These are phyloP conservation scores for Pristionchus mayeri DNA, from an alignment of 2,888 invertebrate species.

Conservation along the genomic window DNA sequence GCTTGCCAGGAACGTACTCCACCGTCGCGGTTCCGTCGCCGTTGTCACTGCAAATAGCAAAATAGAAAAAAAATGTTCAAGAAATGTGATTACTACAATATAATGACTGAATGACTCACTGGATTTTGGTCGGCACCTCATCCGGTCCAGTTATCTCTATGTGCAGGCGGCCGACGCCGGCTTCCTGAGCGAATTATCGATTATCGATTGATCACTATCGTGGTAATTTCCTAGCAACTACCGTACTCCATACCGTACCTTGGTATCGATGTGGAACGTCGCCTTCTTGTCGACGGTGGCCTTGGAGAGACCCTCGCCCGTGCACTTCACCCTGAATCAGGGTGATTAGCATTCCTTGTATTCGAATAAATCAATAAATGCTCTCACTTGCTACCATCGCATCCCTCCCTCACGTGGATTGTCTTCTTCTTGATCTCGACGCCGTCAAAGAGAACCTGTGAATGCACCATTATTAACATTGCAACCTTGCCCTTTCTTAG, in stretches of 20 bases:
- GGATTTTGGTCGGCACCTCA: constrained; percentile 82
- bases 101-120: constrained; percentile 12
- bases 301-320: constrained; percentile 18
- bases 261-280: constrained; percentile 17
- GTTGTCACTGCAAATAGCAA: constrained; percentile 81
- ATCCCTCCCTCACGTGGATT: constrained; percentile 55
- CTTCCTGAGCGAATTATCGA: constrained; percentile 81
- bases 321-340: constrained; percentile 2
- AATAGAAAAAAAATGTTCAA: neutral
- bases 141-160: constrained; percentile 97
- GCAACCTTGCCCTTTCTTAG: too few species aligned
- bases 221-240: neutral
- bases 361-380: neutral
- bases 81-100: neutral
- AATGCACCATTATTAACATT: too few species aligned
- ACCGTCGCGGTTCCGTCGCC: constrained; percentile 96
- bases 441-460: constrained; percentile 57
- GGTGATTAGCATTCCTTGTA: neutral
- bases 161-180: constrained; percentile 94
- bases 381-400: constrained; percentile 55
- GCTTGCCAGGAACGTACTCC: constrained; percentile 93
- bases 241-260: constrained; percentile 3
- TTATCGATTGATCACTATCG: neutral
- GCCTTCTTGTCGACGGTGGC: constrained; percentile 20
- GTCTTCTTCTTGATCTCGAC: constrained; percentile 51